These are phyloP conservation scores for Cataglyphis altisquamis DNA, from an alignment of 2,888 invertebrate genomes.

Conservation along the genomic window DNA sequence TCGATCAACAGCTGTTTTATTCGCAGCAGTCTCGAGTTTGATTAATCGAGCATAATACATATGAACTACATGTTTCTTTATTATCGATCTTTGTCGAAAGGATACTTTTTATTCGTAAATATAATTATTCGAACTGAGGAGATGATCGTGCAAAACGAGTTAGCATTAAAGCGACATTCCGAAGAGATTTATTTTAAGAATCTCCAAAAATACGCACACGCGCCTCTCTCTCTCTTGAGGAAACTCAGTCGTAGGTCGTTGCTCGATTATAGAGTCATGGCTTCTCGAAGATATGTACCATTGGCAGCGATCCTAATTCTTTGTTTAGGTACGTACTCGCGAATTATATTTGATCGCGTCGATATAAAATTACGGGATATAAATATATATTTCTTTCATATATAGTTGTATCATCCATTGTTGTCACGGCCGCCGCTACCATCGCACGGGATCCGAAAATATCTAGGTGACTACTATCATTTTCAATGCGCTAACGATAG, in stretches of 20 bases:
- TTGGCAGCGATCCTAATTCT: constrained; percentile 62
- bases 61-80: background rate
- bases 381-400: background rate
- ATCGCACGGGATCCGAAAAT: constrained; percentile 3
- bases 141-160: background rate
- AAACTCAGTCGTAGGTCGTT: constrained; percentile 73
- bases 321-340: constrained; percentile 72
- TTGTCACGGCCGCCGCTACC: background rate
- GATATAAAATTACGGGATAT: background rate
- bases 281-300: constrained; percentile 55
- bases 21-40: constrained; percentile 14
- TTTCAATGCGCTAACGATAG: background rate
- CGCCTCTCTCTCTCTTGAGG: constrained; percentile 54
- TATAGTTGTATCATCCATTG: constrained; percentile 2
- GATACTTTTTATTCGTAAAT: background rate
- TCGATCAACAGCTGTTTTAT: constrained; percentile 28
- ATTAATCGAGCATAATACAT: constrained; percentile 23
- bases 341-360: background rate
- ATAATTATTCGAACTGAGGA: constrained; percentile 12
- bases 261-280: constrained; percentile 74
- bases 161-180: constrained; percentile 4
- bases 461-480: constrained; percentile 29
- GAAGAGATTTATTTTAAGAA: constrained; percentile 79
- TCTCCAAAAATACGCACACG: constrained; percentile 78
- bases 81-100: background rate